Evolutionary conservation across 1,140 invertebrate species (phyloP).

Genomic region (Caenorhabditis remanei): DNA sequence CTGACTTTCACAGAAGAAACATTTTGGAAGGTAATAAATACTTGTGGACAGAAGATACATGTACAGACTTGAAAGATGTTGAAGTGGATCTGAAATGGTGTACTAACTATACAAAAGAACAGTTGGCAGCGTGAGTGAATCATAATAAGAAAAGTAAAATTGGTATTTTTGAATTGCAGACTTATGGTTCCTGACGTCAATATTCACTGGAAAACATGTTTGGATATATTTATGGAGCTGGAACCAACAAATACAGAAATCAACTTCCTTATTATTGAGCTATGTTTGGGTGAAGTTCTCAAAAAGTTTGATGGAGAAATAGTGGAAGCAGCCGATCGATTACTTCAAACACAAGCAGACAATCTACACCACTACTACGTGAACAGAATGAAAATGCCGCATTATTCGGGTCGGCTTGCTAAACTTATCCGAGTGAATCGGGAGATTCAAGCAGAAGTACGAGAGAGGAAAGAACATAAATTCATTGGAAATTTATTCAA

Average conservation of each 20-base stretch:
- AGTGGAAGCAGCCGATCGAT: not conserved
- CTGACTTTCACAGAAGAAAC: not conserved
- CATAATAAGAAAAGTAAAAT: not conserved
- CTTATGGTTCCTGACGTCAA: not conserved
- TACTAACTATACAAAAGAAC: not conserved
- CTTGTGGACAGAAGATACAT: not conserved
- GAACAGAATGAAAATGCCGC: not conserved
- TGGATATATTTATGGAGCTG: not conserved
- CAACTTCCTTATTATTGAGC: not conserved
- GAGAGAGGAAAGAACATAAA: not conserved
- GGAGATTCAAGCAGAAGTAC: not conserved
- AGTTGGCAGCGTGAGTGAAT: not conserved
- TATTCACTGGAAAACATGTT: not conserved
- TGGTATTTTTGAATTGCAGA: not conserved
- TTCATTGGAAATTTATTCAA: not conserved
- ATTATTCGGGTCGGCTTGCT: not conserved
- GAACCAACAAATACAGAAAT: not conserved
- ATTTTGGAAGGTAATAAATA: not conserved
- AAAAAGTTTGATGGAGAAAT: not conserved
- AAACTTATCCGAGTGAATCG: not conserved
- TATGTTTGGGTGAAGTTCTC: not conserved
- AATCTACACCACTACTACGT: not conserved
- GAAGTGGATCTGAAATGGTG: conserved; percentile 3
- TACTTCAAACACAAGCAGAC: not conserved
- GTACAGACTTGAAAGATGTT: conserved; percentile 7